These are phyloP conservation scores for Notiomystis cincta DNA, from an alignment of 2,113 vertebrate genomes.

Conservation along the genomic window DNA sequence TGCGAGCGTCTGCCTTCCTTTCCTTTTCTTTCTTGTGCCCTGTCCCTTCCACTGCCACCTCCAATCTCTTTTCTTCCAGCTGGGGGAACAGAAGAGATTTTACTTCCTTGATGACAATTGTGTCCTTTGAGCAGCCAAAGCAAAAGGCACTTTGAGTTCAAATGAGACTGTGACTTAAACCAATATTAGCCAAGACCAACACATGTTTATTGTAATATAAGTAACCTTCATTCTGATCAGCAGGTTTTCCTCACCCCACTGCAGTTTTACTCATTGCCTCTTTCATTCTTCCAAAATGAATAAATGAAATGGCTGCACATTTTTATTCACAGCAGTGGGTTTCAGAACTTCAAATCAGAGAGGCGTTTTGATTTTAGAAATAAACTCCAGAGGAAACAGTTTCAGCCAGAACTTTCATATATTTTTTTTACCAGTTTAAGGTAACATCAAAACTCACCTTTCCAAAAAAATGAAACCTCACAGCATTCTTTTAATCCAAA, in stretches of 20 bases:
- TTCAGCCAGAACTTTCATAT: slow-evolving; percentile 67
- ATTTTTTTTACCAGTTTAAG: slow-evolving; percentile 54
- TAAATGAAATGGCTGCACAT: slow-evolving; percentile 67
- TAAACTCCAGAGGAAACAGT: slow-evolving; percentile 76
- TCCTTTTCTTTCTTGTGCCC: slow-evolving; percentile 68
- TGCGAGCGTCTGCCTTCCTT: slow-evolving; percentile 15
- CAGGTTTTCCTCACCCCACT: slow-evolving; percentile 44
- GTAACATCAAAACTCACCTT: slow-evolving; percentile 59
- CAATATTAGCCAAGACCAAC: slow-evolving; percentile 68
- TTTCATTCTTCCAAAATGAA: slow-evolving; percentile 74
- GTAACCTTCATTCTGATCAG: slow-evolving; percentile 40
- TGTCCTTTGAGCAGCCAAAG: slow-evolving; percentile 62
- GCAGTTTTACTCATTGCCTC: slow-evolving; percentile 64
- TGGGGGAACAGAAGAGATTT: slow-evolving; percentile 64
- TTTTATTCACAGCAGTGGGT: slow-evolving; percentile 73
- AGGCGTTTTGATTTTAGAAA: slow-evolving; percentile 81
- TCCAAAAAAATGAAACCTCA: slow-evolving; percentile 55
- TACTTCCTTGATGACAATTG: slow-evolving; percentile 62
- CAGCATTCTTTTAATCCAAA: slow-evolving; percentile 70
- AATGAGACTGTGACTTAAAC: slow-evolving; percentile 54
- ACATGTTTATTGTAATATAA: slow-evolving; percentile 65
- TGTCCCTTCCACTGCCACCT: slow-evolving; percentile 60
- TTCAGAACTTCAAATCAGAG: slow-evolving; percentile 78
- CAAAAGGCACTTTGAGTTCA: slow-evolving; percentile 58
- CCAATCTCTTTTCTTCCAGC: slow-evolving; percentile 64